Conservation (phyloP, 2,797 vertebrate genomes). For the Menidia menidia region DNA sequence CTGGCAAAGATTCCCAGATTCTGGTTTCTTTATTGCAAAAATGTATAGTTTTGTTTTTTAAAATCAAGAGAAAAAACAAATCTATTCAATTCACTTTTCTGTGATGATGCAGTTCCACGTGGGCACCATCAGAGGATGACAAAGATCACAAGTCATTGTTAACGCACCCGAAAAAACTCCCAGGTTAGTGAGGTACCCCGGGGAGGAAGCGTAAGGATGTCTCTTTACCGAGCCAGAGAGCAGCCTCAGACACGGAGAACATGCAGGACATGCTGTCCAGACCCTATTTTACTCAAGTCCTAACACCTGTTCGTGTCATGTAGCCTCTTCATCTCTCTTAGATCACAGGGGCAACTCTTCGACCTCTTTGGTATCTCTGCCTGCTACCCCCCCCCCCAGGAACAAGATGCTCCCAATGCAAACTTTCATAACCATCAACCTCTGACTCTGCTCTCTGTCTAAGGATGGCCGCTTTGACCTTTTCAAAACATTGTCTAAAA, state of each 20-base stretch:
- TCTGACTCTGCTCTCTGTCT: constrained; percentile 29
- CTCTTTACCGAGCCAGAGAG: constrained; percentile 5
- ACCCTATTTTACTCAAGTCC: constrained; percentile 7
- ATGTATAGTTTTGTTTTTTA: background rate
- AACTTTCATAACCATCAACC: constrained; percentile 16
- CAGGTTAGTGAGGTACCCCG: background rate
- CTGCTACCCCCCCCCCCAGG: constrained; percentile 17
- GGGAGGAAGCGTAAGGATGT: background rate
- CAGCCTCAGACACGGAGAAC: background rate
- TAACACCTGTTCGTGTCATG: constrained; percentile 71
- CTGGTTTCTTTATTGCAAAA: background rate
- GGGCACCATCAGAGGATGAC: constrained; percentile 62
- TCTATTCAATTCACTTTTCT: background rate
- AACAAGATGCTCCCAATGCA: constrained; percentile 41
- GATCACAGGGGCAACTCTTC: constrained; percentile 38
- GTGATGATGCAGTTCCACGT: constrained; percentile 38
- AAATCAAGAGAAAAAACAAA: background rate
- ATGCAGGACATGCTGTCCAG: constrained; percentile 11
- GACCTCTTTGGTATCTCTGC: constrained; percentile 41
- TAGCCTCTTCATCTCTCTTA: constrained; percentile 20
- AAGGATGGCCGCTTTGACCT: background rate
- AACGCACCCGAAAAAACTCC: background rate
- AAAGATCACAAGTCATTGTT: constrained; percentile 38
- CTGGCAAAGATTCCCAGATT: background rate
- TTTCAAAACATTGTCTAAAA: background rate